Conservation (phyloP, 2,797 vertebrate species). For the Sebastes matsubarae region DNA sequence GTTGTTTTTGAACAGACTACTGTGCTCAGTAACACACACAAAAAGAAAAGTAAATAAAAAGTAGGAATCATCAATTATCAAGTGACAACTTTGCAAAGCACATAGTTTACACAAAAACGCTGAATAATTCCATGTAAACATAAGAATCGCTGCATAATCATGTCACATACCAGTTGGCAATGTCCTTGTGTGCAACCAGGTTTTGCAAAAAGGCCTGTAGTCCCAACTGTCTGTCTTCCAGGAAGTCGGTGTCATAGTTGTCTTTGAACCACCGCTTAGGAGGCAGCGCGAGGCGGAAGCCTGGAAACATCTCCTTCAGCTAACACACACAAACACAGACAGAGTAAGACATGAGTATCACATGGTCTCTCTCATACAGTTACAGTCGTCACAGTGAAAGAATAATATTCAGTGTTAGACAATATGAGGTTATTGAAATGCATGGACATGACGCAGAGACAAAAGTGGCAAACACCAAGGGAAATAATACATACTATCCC, state of each 20-base stretch:
- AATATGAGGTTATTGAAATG: neutral
- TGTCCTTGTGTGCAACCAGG: conserved; percentile 93
- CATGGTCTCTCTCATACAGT: neutral
- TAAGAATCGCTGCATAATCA: neutral
- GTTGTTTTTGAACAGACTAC: too few relatives aligned
- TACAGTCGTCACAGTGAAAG: neutral
- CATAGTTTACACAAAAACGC: neutral
- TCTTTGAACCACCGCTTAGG: conserved; percentile 99
- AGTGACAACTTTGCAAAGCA: neutral
- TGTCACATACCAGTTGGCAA: conserved; percentile 87
- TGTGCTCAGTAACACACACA: neutral
- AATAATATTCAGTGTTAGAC: neutral
- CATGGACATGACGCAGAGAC: neutral
- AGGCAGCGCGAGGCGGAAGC: conserved; percentile 92
- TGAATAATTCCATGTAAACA: neutral
- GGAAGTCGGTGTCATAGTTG: conserved; percentile 93
- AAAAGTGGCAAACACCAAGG: neutral
- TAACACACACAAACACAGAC: conserved; percentile 50
- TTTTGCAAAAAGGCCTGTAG: conserved; percentile 91
- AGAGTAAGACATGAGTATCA: neutral
- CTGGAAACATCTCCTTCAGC: conserved; percentile 96
- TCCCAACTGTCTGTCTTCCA: conserved; percentile 88
- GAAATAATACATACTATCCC: neutral
- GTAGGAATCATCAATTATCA: neutral
- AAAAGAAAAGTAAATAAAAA: neutral